Conservation (phyloP, 2,113 vertebrate species). For the Motacilla alba region DNA sequence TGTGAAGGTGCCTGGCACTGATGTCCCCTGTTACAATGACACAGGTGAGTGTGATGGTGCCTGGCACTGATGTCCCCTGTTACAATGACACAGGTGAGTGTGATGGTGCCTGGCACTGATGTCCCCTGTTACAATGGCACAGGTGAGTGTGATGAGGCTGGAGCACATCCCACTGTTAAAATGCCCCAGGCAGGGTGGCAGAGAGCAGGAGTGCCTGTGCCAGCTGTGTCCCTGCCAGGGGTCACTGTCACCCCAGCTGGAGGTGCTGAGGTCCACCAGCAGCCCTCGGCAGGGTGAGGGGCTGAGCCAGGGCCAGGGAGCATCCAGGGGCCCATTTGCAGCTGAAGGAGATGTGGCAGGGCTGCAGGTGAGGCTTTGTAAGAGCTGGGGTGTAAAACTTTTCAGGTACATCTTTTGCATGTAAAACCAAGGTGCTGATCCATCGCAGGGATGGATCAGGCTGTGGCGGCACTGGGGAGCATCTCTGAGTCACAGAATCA, state of each 20-base stretch:
- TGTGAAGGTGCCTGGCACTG: too few relatives aligned
- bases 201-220: fast-evolving
- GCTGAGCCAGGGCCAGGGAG: neutral
- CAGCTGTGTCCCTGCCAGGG: fast-evolving
- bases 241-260: neutral
- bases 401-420: neutral
- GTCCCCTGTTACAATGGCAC: neutral
- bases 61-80: neutral
- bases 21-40: fast-evolving
- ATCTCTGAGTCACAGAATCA: neutral
- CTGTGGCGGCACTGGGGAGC: fast-evolving
- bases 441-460: too few relatives aligned
- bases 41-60: too few relatives aligned
- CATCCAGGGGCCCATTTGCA: neutral
- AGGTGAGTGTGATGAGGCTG: neutral
- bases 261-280: neutral
- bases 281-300: fast-evolving
- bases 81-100: fast-evolving
- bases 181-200: fast-evolving
- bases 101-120: neutral
- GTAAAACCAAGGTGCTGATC: neutral
- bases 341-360: neutral
- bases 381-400: neutral
- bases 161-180: fast-evolving
- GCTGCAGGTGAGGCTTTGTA: neutral